Evolutionary conservation across 2,888 invertebrate genomes (phyloP).

Genomic region (Sinelater perroti): DNA sequence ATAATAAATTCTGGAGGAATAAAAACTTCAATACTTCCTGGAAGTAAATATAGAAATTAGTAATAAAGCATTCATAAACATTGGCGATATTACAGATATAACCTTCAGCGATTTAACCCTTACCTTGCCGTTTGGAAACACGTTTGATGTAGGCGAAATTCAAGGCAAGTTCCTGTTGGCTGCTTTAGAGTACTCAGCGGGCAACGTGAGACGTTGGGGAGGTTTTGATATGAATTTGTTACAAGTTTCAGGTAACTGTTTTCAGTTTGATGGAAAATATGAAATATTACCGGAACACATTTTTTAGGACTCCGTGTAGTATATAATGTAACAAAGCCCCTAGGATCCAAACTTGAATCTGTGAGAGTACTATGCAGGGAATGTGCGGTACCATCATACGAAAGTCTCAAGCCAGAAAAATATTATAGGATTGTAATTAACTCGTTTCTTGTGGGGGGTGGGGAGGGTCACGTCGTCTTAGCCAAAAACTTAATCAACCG

Average conservation of each 20-base stretch:
- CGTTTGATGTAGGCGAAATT: constrained; percentile 62
- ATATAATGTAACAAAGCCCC: constrained; percentile 69
- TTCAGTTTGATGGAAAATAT: no score
- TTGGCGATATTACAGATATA: constrained; percentile 72
- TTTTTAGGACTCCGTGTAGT: constrained; percentile 67
- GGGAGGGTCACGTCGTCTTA: constrained; percentile 70
- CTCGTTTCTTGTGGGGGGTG: constrained; percentile 71
- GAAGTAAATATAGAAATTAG: constrained; percentile 62
- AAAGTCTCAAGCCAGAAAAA: constrained; percentile 63
- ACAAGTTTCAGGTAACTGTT: constrained; percentile 67
- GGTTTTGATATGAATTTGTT: constrained; percentile 59
- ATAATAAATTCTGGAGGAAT: constrained; percentile 76
- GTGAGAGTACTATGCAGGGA: constrained; percentile 68
- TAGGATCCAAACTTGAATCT: constrained; percentile 68
- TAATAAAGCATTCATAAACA: no score
- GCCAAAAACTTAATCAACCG: constrained; percentile 61
- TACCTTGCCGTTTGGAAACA: constrained; percentile 80
- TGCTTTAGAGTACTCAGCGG: constrained; percentile 66
- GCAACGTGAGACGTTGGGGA: constrained; percentile 53
- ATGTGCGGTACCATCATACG: constrained; percentile 72
- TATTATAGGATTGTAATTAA: constrained; percentile 69
- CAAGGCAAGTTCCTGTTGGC: constrained; percentile 37
- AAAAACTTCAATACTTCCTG: constrained; percentile 71
- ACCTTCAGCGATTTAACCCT: constrained; percentile 75
- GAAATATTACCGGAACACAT: no score